Base-by-base conservation (phyloP, 2,797 vertebrate genomes). In the Phrynocephalus vlangalii region DNA sequence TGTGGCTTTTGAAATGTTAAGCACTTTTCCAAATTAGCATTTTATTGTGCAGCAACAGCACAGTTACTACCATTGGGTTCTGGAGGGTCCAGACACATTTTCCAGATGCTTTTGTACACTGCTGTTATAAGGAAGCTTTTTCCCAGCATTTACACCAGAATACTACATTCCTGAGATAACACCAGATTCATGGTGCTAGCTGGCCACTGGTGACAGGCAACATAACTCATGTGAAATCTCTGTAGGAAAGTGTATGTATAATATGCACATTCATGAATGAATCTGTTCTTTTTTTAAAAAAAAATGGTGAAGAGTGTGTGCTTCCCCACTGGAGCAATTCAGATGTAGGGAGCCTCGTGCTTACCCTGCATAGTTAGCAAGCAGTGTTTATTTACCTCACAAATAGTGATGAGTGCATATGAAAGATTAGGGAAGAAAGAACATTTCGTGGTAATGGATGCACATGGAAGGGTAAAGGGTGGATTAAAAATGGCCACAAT, bases 11-110 rank as follows among this genome's bases (percentile, higher is more conserved):
- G 78, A 18, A 67, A 1, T 81, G 84, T 52, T 81, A 81, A 75
- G 30, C 63, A 22, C 60, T 75, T 81, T 68, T 56, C 33, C 33
- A 81, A 52, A 88, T 75, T 52, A 9, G 15, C 71, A 68, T 10
- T 38, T 88, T 84, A 30, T 78, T 83, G 50, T 83, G 44, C 11
- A 85, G 56, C 84, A 75, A 75, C 8, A 76, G 26, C 66, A 24
- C 6, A 28, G 11, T 76, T 67, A 3, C 48, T 88, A 8, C 67
- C 38, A 38, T 68, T n/a, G 50, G 8, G 28, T 68, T 52, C 16
- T 66, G 63, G 28, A 70, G 38, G 48, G 79, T 79, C 50, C 48
- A 50, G 30, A n/a, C 33, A 50, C 78, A 38, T 60, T 68, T 79
- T 77, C 26, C 44, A 33, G 44, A 73, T 30, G 20, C 38, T 44